phyloP scores from a whole-genome alignment of 1,140 invertebrate genomes.

The Drosophila persimilis region DNA sequence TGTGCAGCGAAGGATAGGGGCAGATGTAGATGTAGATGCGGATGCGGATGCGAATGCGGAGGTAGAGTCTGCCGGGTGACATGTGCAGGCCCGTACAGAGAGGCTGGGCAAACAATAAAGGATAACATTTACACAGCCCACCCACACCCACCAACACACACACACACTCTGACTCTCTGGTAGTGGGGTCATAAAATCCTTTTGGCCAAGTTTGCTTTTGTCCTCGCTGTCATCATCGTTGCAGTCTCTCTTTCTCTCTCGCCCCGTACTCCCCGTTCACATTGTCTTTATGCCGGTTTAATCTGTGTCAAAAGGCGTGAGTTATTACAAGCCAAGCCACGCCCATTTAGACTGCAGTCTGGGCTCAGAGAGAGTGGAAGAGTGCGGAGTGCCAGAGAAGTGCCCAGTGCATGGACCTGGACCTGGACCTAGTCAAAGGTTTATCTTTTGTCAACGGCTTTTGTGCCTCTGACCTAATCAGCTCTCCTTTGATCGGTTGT shows the following conservation, averaged over 20 bases:
- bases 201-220: constrained; percentile 47
- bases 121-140: constrained; percentile 45
- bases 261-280: background rate
- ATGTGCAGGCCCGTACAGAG: constrained; percentile 21
- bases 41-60: constrained; percentile 1
- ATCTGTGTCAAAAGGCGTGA: constrained; percentile 81
- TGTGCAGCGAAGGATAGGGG: background rate
- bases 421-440: constrained; percentile 66
- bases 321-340: constrained; percentile 74
- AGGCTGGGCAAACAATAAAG: constrained; percentile 49
- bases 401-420: background rate
- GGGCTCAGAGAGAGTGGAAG: background rate
- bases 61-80: constrained; percentile 5
- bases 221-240: constrained; percentile 34
- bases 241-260: constrained; percentile 8
- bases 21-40: background rate
- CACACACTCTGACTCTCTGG: background rate
- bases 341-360: constrained; percentile 43
- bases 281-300: constrained; percentile 69
- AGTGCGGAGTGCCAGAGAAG: too few species aligned
- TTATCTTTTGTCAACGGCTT: constrained; percentile 77
- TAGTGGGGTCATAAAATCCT: constrained; percentile 31
- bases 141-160: constrained; percentile 11
- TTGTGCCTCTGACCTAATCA: constrained; percentile 67
- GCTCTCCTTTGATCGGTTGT: constrained; percentile 57